Percentiles rank a stretch among this genome's conserved stretches.
phyloP scores from a whole-genome alignment of 2,888 invertebrate species.

The Cybosia mesomella region DNA sequence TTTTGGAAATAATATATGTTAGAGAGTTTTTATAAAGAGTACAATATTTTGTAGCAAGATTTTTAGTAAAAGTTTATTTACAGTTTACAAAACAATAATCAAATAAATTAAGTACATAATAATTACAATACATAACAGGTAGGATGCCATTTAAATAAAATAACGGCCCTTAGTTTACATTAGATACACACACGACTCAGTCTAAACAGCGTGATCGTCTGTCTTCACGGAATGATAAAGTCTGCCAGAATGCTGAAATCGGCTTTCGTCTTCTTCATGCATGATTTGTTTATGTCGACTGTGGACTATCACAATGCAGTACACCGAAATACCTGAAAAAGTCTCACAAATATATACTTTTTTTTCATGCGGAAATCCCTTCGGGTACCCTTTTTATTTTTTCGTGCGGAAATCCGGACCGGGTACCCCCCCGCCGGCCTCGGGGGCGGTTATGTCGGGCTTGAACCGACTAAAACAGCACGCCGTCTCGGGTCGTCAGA shows the following conservation, averaged over 20 bases:
- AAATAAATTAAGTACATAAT: not conserved
- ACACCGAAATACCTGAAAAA: constrained; percentile 74
- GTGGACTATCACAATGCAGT: constrained; percentile 80
- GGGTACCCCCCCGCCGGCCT: no score
- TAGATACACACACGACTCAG: not conserved
- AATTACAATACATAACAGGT: no score
- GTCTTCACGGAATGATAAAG: constrained; percentile 68
- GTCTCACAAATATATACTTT: no score
- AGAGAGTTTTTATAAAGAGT: no score
- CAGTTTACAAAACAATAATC: not conserved
- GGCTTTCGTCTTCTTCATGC: constrained; percentile 68
- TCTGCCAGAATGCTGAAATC: constrained; percentile 72
- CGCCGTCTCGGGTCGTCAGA: no score
- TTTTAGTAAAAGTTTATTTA: not conserved
- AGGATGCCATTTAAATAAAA: not conserved
- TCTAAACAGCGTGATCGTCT: constrained; percentile 54
- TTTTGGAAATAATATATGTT: no score
- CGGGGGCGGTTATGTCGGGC: no score
- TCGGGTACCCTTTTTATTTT: no score
- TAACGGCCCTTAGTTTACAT: not conserved
- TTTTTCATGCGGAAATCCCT: no score
- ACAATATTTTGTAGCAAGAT: no score
- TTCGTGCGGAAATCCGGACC: no score
- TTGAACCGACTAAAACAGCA: no score
- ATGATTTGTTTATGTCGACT: constrained; percentile 81